Evolutionary conservation across 92 coral and sea anemone genomes (phyloP).

Genomic region (Phenganax marumi): DNA sequence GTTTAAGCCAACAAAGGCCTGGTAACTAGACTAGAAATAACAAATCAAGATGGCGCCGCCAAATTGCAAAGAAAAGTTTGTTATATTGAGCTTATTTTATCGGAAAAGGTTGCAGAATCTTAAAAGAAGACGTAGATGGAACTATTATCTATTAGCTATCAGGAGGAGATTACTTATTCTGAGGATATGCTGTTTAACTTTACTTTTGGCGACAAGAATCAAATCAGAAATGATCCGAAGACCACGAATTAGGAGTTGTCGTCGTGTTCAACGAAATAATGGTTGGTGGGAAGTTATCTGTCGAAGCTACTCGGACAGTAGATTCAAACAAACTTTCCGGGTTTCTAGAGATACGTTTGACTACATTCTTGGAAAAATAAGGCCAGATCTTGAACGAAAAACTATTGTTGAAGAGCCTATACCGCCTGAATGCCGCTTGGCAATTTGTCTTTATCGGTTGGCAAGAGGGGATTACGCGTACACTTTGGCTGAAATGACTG

Average conservation of each 20-base stretch:
- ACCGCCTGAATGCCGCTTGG: conserved; percentile 35
- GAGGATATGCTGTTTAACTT: conserved; percentile 6
- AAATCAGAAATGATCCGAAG: background rate
- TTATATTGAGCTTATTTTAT: background rate
- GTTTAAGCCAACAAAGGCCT: background rate
- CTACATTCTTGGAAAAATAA: conserved; percentile 14
- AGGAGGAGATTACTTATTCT: background rate
- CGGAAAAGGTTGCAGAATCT: background rate
- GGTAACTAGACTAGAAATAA: background rate
- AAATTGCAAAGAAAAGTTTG: background rate
- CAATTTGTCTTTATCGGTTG: conserved; percentile 37
- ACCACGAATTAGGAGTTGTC: conserved; percentile 21
- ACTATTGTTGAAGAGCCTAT: conserved; percentile 43
- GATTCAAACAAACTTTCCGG: conserved; percentile 60
- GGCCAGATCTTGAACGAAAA: conserved; percentile 28
- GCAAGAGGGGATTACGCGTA: conserved; percentile 46
- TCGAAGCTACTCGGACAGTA: conserved; percentile 37
- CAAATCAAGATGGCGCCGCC: conserved; percentile 1
- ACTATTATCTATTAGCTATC: background rate
- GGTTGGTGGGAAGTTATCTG: conserved; percentile 50
- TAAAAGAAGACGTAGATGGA: conserved; percentile 13
- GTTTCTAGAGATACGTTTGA: conserved; percentile 48
- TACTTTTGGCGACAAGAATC: conserved; percentile 7
- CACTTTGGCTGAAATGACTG: conserved; percentile 43
- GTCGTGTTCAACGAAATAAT: conserved; percentile 37